Evolutionary conservation across 1,140 invertebrate genomes (phyloP).

Genomic region (Globodera rostochiensis): DNA sequence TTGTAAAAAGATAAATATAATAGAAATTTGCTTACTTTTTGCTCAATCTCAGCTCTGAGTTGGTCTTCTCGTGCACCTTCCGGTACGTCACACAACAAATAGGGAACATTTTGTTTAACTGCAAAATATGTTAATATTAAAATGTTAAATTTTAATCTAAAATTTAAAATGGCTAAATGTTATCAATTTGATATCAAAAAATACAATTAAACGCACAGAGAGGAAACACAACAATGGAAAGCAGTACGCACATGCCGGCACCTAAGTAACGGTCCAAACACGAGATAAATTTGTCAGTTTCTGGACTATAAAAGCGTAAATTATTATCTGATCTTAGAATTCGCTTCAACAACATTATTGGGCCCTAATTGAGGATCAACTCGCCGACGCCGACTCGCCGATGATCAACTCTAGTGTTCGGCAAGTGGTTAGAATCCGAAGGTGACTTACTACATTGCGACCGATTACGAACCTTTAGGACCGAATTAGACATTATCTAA

Average conservation of each 20-base stretch:
- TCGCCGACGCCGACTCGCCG: no score
- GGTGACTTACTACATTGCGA: no score
- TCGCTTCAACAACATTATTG: no score
- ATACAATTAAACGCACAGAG: constrained; percentile 13
- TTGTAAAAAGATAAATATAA: no score
- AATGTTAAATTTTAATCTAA: constrained; percentile 1
- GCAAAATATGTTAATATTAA: constrained; percentile 5
- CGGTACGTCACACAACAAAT: constrained; percentile 31
- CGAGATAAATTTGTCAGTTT: constrained; percentile 21
- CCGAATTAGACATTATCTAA: no score
- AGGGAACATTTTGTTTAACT: constrained; percentile 24
- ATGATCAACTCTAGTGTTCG: no score
- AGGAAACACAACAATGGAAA: constrained; percentile 21
- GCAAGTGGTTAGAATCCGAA: no score
- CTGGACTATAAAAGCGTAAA: not conserved
- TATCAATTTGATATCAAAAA: not conserved
- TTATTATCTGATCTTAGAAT: no score
- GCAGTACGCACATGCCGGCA: constrained; percentile 17
- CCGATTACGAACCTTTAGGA: no score
- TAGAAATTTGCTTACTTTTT: constrained; percentile 25
- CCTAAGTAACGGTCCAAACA: constrained; percentile 25
- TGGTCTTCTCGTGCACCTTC: constrained; percentile 23
- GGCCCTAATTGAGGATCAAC: no score
- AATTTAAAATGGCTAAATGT: not conserved
- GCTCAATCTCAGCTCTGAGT: constrained; percentile 30